These are phyloP conservation scores for Bolborhynchus lineola DNA, from an alignment of 2,113 vertebrate species.

Conservation along the genomic window DNA sequence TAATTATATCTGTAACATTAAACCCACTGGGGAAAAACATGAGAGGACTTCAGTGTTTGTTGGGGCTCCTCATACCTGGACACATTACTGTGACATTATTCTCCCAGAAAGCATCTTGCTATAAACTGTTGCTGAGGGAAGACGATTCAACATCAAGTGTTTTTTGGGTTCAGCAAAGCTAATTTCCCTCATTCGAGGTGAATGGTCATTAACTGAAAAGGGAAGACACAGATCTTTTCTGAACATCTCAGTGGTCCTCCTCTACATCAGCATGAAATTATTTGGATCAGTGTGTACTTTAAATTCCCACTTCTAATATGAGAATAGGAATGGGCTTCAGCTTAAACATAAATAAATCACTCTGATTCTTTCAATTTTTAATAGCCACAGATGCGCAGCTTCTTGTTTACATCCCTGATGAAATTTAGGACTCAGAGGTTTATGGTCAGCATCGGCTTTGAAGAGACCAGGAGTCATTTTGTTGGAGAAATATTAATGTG, in stretches of 20 bases:
- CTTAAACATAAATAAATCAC: not conserved
- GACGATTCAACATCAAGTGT: not conserved
- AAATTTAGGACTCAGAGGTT: not conserved
- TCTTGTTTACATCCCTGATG: not conserved
- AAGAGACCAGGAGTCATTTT: not conserved
- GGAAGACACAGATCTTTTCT: not conserved
- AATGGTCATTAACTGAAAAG: not conserved
- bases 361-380: not conserved
- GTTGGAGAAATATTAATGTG: not conserved
- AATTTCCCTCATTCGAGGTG: not conserved
- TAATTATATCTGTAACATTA: constrained; percentile 39
- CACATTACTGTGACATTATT: not conserved
- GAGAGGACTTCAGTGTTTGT: not conserved
- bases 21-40: not conserved
- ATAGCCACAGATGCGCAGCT: not conserved
- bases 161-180: not conserved
- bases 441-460: not conserved
- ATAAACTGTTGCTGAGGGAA: not conserved
- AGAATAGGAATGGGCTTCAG: not conserved
- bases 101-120: not conserved
- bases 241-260: rapidly evolving
- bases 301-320: not conserved
- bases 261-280: not conserved
- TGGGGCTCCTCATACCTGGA: not conserved
- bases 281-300: not conserved